Evolutionary conservation across 2,113 vertebrate genomes (phyloP), one percentile per base, ranked within the genome.

Genomic region (Tetrax tetrax): DNA sequence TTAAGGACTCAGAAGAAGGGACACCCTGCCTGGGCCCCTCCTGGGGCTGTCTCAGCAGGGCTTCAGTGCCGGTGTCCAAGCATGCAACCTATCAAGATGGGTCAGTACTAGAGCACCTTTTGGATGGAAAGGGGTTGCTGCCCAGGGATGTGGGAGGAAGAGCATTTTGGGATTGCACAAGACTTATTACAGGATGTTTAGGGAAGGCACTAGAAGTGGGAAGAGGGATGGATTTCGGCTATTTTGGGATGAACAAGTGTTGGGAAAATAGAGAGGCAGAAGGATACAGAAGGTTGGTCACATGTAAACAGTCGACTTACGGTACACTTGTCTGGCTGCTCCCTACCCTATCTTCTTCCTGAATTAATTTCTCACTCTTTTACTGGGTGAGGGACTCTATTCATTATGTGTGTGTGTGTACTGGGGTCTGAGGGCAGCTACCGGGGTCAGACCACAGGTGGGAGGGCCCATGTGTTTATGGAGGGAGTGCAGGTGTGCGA

Each of bases 401-500:
- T 76, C 18, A 27, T 29, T 65, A 12, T 9, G 7, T 1, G 2
- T 3, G 2, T 5, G 12, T 23, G 14, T 14, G 5, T 19, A 72
- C 5, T 2, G 38, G 10, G 72, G n/a, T 38, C 38, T 38, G 38
- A 83, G 15, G 23, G 17, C 45, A 80, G 15, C 63, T 64, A 11
- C 43, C 22, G 11, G 10, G 72, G n/a, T 20, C 31, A 60, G 48
- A 64, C 4, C 37, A 57, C 0, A 1, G 4, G 4, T 28, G 13
- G 9, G 11, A 64, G 3, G 12, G 16, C 20, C 31, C 1, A 0
- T 8, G 19, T 33, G 27, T 21, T 25, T 48, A 17, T 9, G 13
- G 24, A 71, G n/a, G 6, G 31, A 51, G 28, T 1, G 0, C 10
- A 53, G 6, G 29, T 12, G 23, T 47, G 16, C 0, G 1, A 60